Evolutionary conservation across 2,888 invertebrate genomes (phyloP).

Genomic region (Tipula confusa): DNA sequence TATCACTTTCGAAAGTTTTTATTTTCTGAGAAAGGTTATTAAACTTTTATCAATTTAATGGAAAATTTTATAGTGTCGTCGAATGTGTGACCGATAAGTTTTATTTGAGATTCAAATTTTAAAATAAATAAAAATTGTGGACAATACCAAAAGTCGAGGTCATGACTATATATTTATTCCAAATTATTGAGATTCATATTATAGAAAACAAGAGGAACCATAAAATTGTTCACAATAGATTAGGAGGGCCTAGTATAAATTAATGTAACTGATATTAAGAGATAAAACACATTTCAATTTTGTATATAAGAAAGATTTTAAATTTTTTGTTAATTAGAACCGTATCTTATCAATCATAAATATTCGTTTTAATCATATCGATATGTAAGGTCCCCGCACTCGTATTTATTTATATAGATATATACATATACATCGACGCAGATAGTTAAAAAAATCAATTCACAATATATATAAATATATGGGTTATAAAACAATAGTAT

Average conservation of each 20-base stretch:
- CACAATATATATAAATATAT: not conserved
- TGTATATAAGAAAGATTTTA: not conserved
- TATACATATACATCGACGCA: not conserved
- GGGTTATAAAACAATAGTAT: not conserved
- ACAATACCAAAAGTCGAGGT: not conserved
- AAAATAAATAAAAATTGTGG: not conserved
- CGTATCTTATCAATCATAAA: not conserved
- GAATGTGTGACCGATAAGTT: not conserved
- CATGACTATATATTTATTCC: not conserved
- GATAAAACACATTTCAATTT: not conserved
- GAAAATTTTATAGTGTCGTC: not conserved
- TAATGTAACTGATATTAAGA: not conserved
- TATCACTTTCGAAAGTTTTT: not conserved
- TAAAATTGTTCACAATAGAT: not conserved
- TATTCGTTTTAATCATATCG: no score
- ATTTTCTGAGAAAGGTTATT: not conserved
- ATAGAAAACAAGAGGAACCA: not conserved
- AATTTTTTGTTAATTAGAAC: not conserved
- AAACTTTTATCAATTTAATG: constrained; percentile 12
- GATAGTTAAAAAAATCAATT: not conserved
- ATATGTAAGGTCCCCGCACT: not conserved
- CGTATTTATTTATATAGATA: not conserved
- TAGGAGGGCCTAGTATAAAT: not conserved
- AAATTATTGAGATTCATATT: not conserved
- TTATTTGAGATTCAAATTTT: not conserved